Conservation (phyloP, 2,113 vertebrate genomes). For the Onychostoma macrolepis region DNA sequence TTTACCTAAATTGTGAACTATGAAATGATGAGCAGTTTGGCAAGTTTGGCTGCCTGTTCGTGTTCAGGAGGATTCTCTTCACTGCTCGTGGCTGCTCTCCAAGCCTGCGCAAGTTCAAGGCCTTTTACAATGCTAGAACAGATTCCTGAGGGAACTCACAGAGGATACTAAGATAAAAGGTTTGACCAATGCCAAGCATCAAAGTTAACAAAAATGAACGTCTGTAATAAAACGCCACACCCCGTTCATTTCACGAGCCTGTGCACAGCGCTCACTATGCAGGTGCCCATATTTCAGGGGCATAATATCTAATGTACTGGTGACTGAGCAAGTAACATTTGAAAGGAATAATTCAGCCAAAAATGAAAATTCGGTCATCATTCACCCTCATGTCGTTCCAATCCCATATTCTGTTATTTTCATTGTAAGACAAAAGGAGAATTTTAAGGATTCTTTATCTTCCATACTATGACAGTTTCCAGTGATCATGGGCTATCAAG, state of each 20-base stretch:
- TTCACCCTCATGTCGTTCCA: not conserved
- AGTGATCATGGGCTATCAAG: not conserved
- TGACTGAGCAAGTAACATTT: not conserved
- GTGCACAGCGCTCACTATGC: not conserved
- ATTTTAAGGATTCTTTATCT: not conserved
- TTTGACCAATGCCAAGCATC: constrained; percentile 8
- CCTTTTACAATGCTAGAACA: constrained; percentile 32
- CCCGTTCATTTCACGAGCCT: not conserved
- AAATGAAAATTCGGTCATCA: not conserved
- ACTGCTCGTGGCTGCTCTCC: not conserved
- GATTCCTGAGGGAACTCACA: constrained; percentile 24
- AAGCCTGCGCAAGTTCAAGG: constrained; percentile 25
- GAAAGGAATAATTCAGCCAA: not conserved
- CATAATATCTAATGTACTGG: not conserved
- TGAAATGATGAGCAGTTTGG: constrained; percentile 1
- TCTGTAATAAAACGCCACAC: constrained; percentile 1
- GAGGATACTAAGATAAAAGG: constrained; percentile 32
- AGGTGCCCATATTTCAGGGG: not conserved
- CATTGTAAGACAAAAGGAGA: not conserved
- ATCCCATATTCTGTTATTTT: not conserved
- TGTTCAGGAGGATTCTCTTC: constrained; percentile 22
- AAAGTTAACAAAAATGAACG: not conserved
- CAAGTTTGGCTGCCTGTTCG: not conserved
- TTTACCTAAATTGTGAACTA: not conserved
- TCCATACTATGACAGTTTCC: not conserved